Conservation (phyloP, 2,888 invertebrate species). For the Drosophila quinaria region DNA sequence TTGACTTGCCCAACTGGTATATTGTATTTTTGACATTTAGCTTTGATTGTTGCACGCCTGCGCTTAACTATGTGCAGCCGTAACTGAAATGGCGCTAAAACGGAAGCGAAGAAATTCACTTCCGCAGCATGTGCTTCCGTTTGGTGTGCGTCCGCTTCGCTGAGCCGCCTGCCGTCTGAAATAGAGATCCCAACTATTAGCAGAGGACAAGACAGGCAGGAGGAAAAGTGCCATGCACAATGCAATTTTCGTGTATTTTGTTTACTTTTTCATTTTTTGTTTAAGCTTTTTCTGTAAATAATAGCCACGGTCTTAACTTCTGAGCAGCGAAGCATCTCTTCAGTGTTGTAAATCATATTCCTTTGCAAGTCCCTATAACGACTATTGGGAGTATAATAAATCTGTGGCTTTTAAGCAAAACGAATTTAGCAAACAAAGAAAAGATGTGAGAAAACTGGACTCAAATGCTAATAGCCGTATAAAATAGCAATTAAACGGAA, state of each 20-base stretch:
- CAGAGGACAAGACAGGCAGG: conserved; percentile 1
- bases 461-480: neutral
- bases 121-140: conserved; percentile 72
- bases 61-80: conserved; percentile 35
- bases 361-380: conserved; percentile 20
- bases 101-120: conserved; percentile 71
- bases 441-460: neutral
- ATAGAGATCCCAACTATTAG: conserved; percentile 19
- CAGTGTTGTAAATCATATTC: conserved; percentile 53
- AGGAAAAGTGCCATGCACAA: conserved; percentile 31
- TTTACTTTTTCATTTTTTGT: conserved; percentile 42
- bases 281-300: conserved; percentile 56
- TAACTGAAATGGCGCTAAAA: conserved; percentile 54
- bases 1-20: conserved; percentile 22
- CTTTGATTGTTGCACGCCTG: conserved; percentile 63
- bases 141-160: conserved; percentile 59
- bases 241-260: conserved; percentile 42
- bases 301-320: conserved; percentile 47
- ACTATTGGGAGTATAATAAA: conserved; percentile 39
- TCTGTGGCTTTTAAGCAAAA: conserved; percentile 40
- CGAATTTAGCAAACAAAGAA: conserved; percentile 33
- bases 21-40: conserved; percentile 66
- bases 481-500: conserved; percentile 19
- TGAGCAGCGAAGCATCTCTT: conserved; percentile 30
- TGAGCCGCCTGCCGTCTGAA: conserved; percentile 39